Evolutionary conservation across 2,797 vertebrate species (phyloP).

Genomic region (Dendrocincla fuliginosa): DNA sequence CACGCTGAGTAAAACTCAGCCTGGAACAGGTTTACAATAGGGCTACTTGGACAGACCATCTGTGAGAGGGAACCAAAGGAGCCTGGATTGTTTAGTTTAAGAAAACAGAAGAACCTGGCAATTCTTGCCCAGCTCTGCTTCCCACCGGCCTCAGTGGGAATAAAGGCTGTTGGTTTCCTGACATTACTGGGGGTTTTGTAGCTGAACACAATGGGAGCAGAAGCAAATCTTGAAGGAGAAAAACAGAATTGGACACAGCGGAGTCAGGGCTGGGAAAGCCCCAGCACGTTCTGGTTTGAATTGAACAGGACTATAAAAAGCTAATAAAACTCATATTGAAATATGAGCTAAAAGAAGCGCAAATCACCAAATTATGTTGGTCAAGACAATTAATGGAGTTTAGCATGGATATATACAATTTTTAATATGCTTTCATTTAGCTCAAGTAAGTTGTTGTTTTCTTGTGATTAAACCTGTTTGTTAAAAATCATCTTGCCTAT

Average conservation of each 20-base stretch:
- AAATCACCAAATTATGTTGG: neutral
- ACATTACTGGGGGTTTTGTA: conserved; percentile 48
- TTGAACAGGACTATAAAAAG: conserved; percentile 43
- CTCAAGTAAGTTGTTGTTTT: neutral
- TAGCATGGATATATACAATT: neutral
- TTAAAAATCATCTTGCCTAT: neutral
- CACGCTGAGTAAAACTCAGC: neutral
- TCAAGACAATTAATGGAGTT: conserved; percentile 33
- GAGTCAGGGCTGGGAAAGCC: conserved; percentile 51
- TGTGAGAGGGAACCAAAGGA: conserved; percentile 3
- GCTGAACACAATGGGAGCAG: conserved; percentile 56
- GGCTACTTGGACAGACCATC: neutral
- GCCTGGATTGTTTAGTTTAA: conserved; percentile 50
- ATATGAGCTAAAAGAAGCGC: conserved; percentile 22
- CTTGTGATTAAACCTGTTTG: neutral
- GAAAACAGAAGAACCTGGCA: conserved; percentile 64
- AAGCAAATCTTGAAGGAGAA: conserved; percentile 47
- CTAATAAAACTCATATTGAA: conserved; percentile 57
- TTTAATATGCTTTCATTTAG: neutral
- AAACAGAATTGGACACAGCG: conserved; percentile 53
- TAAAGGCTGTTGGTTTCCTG: conserved; percentile 54
- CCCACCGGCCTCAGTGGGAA: conserved; percentile 55
- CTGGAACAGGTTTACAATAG: conserved; percentile 29
- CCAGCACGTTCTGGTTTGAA: conserved; percentile 53
- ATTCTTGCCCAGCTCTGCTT: conserved; percentile 52